These are phyloP conservation scores for Desoria tigrina DNA, from an alignment of 2,888 invertebrate genomes.

Conservation along the genomic window DNA sequence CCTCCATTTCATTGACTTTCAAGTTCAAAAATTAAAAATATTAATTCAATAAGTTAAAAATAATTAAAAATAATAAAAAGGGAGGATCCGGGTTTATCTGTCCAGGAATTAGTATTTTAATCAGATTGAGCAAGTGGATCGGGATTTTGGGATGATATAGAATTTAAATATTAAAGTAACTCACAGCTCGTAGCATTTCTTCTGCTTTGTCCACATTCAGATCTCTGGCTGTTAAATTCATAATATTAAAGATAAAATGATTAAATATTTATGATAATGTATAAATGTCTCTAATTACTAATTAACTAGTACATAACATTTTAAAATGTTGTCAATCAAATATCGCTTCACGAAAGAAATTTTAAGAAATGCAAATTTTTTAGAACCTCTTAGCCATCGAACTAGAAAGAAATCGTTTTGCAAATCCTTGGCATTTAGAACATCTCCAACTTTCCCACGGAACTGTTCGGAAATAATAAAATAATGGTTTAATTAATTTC, in stretches of 20 bases:
- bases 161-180: not conserved
- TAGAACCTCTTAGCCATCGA: slow-evolving; percentile 45
- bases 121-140: not conserved
- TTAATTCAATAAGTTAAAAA: not conserved
- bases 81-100: no score
- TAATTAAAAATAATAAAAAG: not conserved
- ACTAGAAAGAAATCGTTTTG: slow-evolving; percentile 39
- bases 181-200: slow-evolving; percentile 16
- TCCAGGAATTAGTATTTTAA: no score
- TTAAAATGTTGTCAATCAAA: not conserved
- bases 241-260: no score
- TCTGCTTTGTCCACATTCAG: slow-evolving; percentile 12
- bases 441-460: slow-evolving; percentile 33
- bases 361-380: not conserved
- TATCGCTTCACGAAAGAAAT: not conserved
- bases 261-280: no score
- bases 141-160: not conserved
- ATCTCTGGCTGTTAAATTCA: slow-evolving; percentile 13
- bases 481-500: no score
- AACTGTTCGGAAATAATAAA: no score
- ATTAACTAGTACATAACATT: not conserved
- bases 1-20: slow-evolving; percentile 17
- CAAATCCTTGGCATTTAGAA: slow-evolving; percentile 28
- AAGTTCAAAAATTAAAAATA: not conserved
- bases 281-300: not conserved